Base-by-base conservation (phyloP, 1,140 invertebrate species). In the Euwallacea similis region DNA sequence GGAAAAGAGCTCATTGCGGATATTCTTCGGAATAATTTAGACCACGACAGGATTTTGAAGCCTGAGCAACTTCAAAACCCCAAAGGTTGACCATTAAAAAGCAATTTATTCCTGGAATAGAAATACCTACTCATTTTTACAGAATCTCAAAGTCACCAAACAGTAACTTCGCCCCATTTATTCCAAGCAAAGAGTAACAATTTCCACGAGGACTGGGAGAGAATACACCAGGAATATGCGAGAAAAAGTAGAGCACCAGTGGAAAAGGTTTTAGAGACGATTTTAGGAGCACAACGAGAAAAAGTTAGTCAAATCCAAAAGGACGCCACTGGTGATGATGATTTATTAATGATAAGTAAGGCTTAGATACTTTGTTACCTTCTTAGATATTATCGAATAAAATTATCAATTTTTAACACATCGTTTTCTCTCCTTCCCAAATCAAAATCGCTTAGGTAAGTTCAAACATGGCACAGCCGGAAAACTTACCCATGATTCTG, bases 291-390 rank as follows among this genome's bases (percentile, higher is more conserved):
- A 0, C 56, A 72, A 6, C 62, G 41, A 55, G 64, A 66, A 56
- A 42, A 62, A 46, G 2, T 67, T 2, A n/a, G 50, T 10, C 21
- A 42, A 8, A 67, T 72, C 8, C 56, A 67, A 11, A 56, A 62
- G 43, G 15, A 61, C 2, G 64, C 64, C 7, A 67, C 43, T 53
- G 59, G 16, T 9, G 65, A 72, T 47, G 58, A 55, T 41, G 71
- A 67, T 56, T 58, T 67, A 47, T 60, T 61, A 63, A 67, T 72
- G 64, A 72, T 72, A 66, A 72, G 71, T 72, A 72, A 67, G 69
- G 53, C n/a, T n/a, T 69, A 60, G 46, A 41, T 66, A 15, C 13
- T 42, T 42, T 66, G 16, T 50, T 21, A 47, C 15, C 6, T 21
- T 64, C 11, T 42, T 2, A 50, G 2, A 2, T 50, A 50, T 50